These are phyloP conservation scores for Lynx canadensis DNA, from an alignment of 2,113 vertebrate genomes.

Conservation along the genomic window DNA sequence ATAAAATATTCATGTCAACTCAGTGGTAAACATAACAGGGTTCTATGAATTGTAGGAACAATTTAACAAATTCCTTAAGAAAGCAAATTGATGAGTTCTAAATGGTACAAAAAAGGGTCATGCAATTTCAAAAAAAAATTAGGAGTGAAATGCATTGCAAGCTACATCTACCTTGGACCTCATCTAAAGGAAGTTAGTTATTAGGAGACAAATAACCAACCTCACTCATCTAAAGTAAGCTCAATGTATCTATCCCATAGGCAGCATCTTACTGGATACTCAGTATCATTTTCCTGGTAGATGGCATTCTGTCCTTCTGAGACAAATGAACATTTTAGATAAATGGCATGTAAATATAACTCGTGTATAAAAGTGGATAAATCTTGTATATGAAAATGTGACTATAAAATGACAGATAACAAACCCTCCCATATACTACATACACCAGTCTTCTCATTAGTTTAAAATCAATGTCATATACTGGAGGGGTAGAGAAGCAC, in stretches of 20 bases:
- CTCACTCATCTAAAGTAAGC: neutral
- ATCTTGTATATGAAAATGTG: neutral
- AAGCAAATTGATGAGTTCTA: neutral
- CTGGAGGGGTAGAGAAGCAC: neutral
- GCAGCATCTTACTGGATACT: neutral
- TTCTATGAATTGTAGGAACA: neutral
- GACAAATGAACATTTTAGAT: neutral
- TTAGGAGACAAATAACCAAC: neutral
- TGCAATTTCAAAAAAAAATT: neutral
- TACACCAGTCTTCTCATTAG: neutral
- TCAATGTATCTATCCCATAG: neutral
- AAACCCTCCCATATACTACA: neutral
- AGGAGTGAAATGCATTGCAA: neutral
- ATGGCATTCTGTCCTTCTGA: neutral
- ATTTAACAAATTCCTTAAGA: neutral
- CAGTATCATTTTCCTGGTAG: neutral
- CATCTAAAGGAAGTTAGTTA: neutral
- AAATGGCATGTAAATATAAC: neutral
- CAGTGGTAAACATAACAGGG: neutral
- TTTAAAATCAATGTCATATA: neutral
- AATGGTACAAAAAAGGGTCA: neutral
- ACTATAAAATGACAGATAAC: neutral
- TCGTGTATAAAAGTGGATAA: neutral
- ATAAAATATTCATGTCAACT: neutral
- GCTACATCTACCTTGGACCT: neutral